Evolutionary conservation across 2,888 invertebrate genomes (phyloP).

Genomic region (Caenorhabditis becei): DNA sequence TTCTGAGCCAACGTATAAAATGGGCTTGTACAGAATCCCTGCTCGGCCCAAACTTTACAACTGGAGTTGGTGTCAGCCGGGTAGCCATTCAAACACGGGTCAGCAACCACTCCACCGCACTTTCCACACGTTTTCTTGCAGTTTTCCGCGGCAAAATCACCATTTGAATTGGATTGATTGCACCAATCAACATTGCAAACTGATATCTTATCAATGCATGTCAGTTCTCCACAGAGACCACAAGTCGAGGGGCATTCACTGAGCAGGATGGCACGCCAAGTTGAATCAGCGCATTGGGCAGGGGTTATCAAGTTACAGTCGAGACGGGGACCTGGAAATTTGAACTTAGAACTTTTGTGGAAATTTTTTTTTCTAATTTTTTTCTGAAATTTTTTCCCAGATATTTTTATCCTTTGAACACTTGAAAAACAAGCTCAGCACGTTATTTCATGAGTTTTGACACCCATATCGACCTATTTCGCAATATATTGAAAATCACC

Average conservation of each 20-base stretch:
- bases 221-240: not conserved
- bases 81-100: not conserved
- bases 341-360: not conserved
- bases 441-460: not conserved
- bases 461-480: not conserved
- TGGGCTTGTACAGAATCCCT: constrained; percentile 13
- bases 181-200: no score
- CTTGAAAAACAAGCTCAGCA: no score
- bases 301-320: not conserved
- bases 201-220: no score
- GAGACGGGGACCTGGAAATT: constrained; percentile 10
- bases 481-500: not conserved
- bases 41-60: constrained; percentile 3
- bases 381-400: not conserved
- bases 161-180: no score
- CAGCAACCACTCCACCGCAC: not conserved
- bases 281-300: not conserved
- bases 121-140: no score
- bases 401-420: no score
- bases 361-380: not conserved
- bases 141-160: no score
- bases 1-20: constrained; percentile 8
- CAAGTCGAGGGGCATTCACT: constrained; percentile 5
- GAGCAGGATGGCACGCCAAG: not conserved
- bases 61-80: not conserved